These are phyloP conservation scores for Peromyscus eremicus DNA, from an alignment of 2,797 vertebrate genomes.

Conservation along the genomic window DNA sequence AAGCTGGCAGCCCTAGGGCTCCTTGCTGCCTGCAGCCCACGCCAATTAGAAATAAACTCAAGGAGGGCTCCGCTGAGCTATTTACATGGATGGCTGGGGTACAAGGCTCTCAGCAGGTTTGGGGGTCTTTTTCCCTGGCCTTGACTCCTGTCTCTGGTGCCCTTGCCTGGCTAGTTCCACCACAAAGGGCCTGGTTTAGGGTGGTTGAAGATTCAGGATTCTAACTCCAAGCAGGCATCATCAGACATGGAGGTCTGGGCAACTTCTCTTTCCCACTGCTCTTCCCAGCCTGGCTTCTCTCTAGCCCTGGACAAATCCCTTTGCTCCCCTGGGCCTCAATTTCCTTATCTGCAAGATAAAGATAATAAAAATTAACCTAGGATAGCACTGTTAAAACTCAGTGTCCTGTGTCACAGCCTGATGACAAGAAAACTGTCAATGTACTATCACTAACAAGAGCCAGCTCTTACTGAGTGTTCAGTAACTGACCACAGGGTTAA, in stretches of 20 bases:
- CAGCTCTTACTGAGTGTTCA: background rate
- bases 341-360: background rate
- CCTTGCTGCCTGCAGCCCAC: constrained; percentile 25
- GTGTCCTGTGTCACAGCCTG: background rate
- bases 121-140: background rate
- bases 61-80: background rate
- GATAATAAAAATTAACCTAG: background rate
- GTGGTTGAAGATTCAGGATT: background rate
- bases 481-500: background rate
- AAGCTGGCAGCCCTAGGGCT: constrained; percentile 64
- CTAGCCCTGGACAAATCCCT: background rate
- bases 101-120: background rate
- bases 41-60: constrained; percentile 39
- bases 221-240: background rate
- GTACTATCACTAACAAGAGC: background rate
- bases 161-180: background rate
- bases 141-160: background rate
- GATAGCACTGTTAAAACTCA: background rate
- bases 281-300: background rate
- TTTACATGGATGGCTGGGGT: background rate
- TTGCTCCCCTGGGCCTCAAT: background rate
- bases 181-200: background rate
- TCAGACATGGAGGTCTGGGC: background rate
- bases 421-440: background rate
- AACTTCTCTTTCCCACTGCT: background rate